These are phyloP conservation scores for Sus scrofa DNA, from an alignment of 2,113 vertebrate species.

Conservation along the genomic window T2T-Sscrofa CM000812.6:138663001-138663500, in stretches of 20 bases:
- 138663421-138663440: background rate
- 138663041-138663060: background rate
- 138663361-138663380: background rate
- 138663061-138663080: background rate
- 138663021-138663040: background rate
- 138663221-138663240: constrained; percentile 39
- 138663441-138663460: background rate
- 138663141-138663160: background rate
- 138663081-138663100: background rate
- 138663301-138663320: background rate
- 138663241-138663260: constrained; percentile 1
- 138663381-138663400: background rate
- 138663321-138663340: background rate
- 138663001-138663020: background rate
- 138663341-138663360: background rate
- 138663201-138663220: constrained; percentile 15
- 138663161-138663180: constrained; percentile 24
- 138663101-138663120: constrained; percentile 7
- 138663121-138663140: background rate
- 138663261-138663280: constrained; percentile 7
- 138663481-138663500: constrained; percentile 50
- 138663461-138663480: constrained; percentile 51
- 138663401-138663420: background rate
- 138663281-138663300: constrained; percentile 25
- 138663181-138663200: background rate